Percentiles rank a stretch among this genome's conserved stretches.
These are phyloP conservation scores for Caenorhabditis drosophilae DNA, from an alignment of 2,888 invertebrate species.

Conservation along the genomic window DNA sequence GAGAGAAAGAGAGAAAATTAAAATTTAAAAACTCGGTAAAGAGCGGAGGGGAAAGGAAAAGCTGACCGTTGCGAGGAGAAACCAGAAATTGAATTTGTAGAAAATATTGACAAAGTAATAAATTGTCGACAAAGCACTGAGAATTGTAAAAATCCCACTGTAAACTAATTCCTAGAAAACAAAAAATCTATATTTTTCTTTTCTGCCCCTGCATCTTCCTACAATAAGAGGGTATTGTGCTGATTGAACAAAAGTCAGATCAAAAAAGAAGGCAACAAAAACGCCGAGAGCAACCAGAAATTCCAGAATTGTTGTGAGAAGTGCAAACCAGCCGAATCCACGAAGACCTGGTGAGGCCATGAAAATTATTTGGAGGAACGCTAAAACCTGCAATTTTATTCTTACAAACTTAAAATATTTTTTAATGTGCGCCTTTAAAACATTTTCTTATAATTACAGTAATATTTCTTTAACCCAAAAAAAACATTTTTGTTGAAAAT, in stretches of 20 bases:
- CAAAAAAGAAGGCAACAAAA: conserved; percentile 36
- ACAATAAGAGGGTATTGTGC: conserved; percentile 20
- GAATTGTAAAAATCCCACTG: conserved; percentile 34
- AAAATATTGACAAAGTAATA: conserved; percentile 48
- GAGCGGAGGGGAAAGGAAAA: too few species aligned
- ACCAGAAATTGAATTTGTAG: conserved; percentile 43
- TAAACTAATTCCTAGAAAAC: conserved; percentile 35
- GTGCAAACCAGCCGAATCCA: conserved; percentile 43
- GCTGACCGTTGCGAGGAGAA: conserved; percentile 32
- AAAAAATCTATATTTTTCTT: neutral
- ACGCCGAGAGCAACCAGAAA: conserved; percentile 32
- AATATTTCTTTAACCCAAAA: too few species aligned
- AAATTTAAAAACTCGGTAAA: too few species aligned
- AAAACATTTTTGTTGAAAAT: too few species aligned
- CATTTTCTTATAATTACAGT: too few species aligned
- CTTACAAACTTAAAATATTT: too few species aligned
- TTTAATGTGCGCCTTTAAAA: too few species aligned
- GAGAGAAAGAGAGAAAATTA: too few species aligned
- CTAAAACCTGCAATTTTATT: conserved; percentile 23
- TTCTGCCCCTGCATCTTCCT: neutral
- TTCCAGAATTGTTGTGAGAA: conserved; percentile 40
- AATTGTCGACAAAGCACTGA: conserved; percentile 41
- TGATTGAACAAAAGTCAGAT: conserved; percentile 17
- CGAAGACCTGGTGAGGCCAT: conserved; percentile 38
- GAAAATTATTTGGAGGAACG: conserved; percentile 44